These are phyloP conservation scores for Aurelia sp. DNA, from an alignment of 30 jellyfish, hydroid and myxozoan species.

Conservation along the genomic window DNA sequence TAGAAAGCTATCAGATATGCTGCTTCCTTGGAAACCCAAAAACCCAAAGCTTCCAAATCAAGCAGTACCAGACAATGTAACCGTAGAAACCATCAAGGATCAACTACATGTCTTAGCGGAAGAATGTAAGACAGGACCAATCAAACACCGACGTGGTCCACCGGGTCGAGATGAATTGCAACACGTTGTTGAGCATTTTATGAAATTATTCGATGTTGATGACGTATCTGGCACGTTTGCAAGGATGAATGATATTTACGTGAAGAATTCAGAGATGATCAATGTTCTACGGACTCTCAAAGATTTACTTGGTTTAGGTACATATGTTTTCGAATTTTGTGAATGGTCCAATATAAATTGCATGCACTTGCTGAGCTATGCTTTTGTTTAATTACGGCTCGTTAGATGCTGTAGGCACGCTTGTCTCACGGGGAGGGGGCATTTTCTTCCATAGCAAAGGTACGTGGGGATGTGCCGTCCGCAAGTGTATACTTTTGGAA, in stretches of 20 bases:
- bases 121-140: slow-evolving; percentile 75
- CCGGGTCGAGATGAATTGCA: slow-evolving; percentile 53
- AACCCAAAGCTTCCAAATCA: slow-evolving; percentile 1
- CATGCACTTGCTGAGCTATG: too few relatives aligned
- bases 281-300: slow-evolving; percentile 71
- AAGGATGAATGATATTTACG: slow-evolving; percentile 81
- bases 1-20: slow-evolving; percentile 40
- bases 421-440: too few relatives aligned
- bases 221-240: slow-evolving; percentile 74
- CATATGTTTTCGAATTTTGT: not conserved
- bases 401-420: too few relatives aligned
- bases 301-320: slow-evolving; percentile 80
- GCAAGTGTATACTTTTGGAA: too few relatives aligned
- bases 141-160: slow-evolving; percentile 67
- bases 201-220: slow-evolving; percentile 84
- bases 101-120: slow-evolving; percentile 6
- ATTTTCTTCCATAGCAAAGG: too few relatives aligned
- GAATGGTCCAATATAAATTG: not conserved
- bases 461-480: too few relatives aligned
- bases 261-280: slow-evolving; percentile 64
- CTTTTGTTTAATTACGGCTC: too few relatives aligned
- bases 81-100: slow-evolving; percentile 5
- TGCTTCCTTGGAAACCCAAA: slow-evolving; percentile 67
- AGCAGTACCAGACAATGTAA: not conserved
- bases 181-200: slow-evolving; percentile 79